phyloP scores from a whole-genome alignment of 2,113 vertebrate genomes.

The Nibea albiflora region DNA sequence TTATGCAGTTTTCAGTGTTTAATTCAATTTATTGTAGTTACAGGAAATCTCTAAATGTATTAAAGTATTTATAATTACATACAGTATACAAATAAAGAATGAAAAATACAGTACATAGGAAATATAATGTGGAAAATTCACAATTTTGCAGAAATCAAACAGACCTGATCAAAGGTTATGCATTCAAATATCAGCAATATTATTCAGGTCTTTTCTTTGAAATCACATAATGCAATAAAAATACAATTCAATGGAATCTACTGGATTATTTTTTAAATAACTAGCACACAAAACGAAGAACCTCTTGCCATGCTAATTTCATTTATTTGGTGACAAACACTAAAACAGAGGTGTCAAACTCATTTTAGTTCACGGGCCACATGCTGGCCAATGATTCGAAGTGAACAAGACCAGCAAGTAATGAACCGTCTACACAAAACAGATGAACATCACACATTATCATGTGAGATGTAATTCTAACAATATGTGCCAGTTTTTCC shows the following conservation, averaged over 20 bases:
- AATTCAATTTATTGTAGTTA: not conserved
- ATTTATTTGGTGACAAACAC: not conserved
- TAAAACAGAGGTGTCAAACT: too few species aligned
- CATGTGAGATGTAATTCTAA: too few species aligned
- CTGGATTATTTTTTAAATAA: not conserved
- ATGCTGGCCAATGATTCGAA: too few species aligned
- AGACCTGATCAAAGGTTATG: too few species aligned
- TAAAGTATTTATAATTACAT: not conserved
- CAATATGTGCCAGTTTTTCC: too few species aligned
- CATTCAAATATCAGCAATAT: not conserved
- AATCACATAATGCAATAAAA: too few species aligned
- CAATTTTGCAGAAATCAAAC: not conserved
- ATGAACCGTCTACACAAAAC: too few species aligned
- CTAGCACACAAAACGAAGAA: not conserved
- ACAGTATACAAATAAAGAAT: too few species aligned
- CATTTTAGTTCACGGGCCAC: too few species aligned
- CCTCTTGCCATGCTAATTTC: not conserved
- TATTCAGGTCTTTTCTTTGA: too few species aligned
- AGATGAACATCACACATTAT: too few species aligned
- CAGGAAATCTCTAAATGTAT: not conserved
- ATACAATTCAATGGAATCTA: not conserved
- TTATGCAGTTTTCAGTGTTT: not conserved
- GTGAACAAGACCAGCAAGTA: too few species aligned
- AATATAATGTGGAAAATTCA: not conserved
- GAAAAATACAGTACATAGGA: not conserved